Base-by-base conservation (phyloP, 2,888 invertebrate genomes). In the Drosophila nigricruria region DNA sequence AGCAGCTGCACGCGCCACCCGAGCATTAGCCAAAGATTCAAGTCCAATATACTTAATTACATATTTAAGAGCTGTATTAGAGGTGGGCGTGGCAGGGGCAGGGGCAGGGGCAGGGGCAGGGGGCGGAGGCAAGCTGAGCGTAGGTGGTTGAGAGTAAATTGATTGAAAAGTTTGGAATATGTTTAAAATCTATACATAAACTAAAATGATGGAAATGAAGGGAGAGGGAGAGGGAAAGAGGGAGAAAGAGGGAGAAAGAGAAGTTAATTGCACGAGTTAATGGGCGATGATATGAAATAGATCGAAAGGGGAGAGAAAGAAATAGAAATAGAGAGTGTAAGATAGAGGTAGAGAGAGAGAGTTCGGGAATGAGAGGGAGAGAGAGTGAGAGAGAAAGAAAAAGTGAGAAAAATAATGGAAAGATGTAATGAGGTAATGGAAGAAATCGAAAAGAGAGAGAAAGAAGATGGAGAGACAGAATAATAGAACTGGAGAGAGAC, bases 31-130 rank as follows among this genome's bases (percentile, higher is more conserved):
- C 52, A 23, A 32, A 16, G 42, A 54, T 50, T 53, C 60, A 43
- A 49, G 57, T 69, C 43, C 36, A 38, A 71, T 56, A 63, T 58
- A 58, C 49, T 63, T 70, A 75, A 75, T 75, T 71, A 75, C 49
- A 60, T 43, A 52, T 68, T 60, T 59, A 67, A 45, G 47, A 30
- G n/a, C 18, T 6, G 10, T 34, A 32, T 32, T 52, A 34, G 34
- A 3, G 20, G 34, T 9, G 20, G 30, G 20, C 8, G 30, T 12
- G 16, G 5, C 6, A 3, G 2, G 23, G 16, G 52, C 8, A 10
- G 18, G 2, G 32, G 32, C 2, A 4, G 49, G 18, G 6, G 18
- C 32, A 20, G 0, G 20, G 0, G 47, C 9, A 8, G 32, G 1
- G 20, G 3, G 30, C 1, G 49, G 3, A 16, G 45, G 9, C 25